These are phyloP conservation scores for Eulemur rubriventer DNA, from an alignment of 2,797 vertebrate genomes.

Conservation along the genomic window DNA sequence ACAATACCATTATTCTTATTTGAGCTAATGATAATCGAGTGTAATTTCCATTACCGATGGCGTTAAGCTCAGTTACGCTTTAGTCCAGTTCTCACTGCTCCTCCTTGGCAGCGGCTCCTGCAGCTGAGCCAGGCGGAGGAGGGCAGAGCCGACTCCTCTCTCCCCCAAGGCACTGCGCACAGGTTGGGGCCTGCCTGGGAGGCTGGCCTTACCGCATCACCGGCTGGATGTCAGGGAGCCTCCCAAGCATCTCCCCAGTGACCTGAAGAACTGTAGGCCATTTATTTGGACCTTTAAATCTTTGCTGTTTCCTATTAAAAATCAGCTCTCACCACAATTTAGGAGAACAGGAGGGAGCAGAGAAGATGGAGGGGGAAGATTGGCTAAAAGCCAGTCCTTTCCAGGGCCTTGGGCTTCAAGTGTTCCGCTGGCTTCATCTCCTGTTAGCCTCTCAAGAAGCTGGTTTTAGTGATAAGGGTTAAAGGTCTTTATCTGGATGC, in stretches of 20 bases:
- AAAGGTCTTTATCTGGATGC: not conserved
- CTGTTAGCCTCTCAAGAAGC: not conserved
- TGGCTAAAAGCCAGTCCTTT: not conserved
- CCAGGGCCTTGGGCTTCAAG: not conserved
- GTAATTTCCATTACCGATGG: not conserved
- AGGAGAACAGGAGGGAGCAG: not conserved
- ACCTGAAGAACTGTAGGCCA: not conserved
- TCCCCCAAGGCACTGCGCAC: fast-evolving
- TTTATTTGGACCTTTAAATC: not conserved
- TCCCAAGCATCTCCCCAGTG: not conserved
- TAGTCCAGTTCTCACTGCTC: fast-evolving
- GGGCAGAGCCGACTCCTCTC: no score
- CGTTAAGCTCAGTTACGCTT: conserved; percentile 10
- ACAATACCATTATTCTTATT: not conserved
- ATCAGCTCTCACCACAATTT: not conserved
- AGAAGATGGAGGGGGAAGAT: not conserved
- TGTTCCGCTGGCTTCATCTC: not conserved
- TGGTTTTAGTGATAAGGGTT: not conserved
- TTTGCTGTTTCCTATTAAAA: not conserved
- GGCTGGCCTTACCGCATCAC: not conserved
- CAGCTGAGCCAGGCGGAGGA: not conserved
- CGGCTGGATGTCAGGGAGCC: not conserved
- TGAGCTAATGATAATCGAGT: not conserved
- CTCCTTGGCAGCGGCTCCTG: fast-evolving
- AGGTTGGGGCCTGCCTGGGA: not conserved